phyloP scores from a whole-genome alignment of 2,113 vertebrate species.

The Colossoma macropomum region DNA sequence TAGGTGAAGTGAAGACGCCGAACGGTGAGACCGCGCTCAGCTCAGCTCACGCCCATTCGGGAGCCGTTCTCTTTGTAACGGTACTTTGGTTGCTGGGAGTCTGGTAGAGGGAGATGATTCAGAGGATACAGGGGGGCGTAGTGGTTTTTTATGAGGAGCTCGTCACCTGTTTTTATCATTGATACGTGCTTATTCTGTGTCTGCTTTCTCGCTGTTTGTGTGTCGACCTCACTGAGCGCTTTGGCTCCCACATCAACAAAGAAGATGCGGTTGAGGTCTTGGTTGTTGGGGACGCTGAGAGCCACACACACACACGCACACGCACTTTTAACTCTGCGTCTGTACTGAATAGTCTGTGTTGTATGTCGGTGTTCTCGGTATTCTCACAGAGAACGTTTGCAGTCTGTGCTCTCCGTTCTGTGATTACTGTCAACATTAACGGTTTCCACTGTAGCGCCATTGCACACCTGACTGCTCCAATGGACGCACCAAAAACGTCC shows the following conservation, averaged over 20 bases:
- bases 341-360: neutral
- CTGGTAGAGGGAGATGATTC: no score
- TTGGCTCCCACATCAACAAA: neutral
- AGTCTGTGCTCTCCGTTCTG: neutral
- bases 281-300: neutral
- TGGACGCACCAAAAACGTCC: neutral
- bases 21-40: conserved; percentile 56
- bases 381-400: neutral
- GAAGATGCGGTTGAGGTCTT: neutral
- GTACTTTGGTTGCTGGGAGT: neutral
- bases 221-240: neutral
- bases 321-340: no score
- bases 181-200: neutral
- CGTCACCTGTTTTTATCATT: neutral
- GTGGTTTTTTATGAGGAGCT: neutral
- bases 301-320: neutral
- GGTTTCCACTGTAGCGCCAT: neutral
- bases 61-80: conserved; percentile 1
- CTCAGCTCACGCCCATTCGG: conserved; percentile 32
- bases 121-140: neutral
- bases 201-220: neutral
- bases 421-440: neutral
- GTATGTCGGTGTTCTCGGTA: no score
- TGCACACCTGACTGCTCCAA: neutral
- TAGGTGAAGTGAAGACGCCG: conserved; percentile 44